Percentiles rank a stretch among this genome's conserved stretches.
Evolutionary conservation across 1,140 invertebrate genomes (phyloP).

Genomic region (Heliothis virescens): DNA sequence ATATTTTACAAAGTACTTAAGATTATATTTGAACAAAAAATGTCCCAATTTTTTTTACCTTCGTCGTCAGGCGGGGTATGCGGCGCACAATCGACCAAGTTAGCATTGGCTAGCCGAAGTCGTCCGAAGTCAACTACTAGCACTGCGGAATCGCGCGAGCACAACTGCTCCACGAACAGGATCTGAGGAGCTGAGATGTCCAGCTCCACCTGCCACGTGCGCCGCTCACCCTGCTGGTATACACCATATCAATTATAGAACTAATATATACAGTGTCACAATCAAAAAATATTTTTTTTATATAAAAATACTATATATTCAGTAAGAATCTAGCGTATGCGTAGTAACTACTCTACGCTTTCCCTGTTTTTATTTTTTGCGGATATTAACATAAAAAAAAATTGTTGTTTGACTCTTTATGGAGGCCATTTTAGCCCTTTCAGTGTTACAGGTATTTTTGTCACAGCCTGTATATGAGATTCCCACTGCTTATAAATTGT

Average conservation of each 20-base stretch:
- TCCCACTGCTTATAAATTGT: no score
- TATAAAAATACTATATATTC: no score
- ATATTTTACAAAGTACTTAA: not conserved
- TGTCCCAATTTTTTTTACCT: constrained; percentile 47
- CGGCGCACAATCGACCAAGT: constrained; percentile 53
- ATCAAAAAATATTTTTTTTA: no score
- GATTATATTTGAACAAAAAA: not conserved
- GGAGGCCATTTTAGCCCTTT: no score
- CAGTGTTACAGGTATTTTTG: no score
- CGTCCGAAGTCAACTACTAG: constrained; percentile 95
- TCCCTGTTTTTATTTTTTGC: no score
- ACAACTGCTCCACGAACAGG: constrained; percentile 94
- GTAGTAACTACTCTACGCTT: no score
- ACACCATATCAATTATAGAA: not conserved
- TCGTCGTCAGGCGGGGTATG: constrained; percentile 67
- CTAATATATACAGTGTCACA: no score
- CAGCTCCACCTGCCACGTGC: constrained; percentile 94
- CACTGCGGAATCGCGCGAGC: constrained; percentile 91
- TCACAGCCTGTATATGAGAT: no score
- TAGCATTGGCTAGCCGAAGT: constrained; percentile 90
- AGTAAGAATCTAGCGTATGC: no score
- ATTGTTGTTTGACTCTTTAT: no score
- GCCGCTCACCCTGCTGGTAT: constrained; percentile 86
- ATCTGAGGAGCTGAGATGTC: constrained; percentile 98
- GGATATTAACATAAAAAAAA: no score